These are phyloP conservation scores for Meiosimyza platycephala DNA, from an alignment of 2,888 invertebrate species.

Conservation along the genomic window DNA sequence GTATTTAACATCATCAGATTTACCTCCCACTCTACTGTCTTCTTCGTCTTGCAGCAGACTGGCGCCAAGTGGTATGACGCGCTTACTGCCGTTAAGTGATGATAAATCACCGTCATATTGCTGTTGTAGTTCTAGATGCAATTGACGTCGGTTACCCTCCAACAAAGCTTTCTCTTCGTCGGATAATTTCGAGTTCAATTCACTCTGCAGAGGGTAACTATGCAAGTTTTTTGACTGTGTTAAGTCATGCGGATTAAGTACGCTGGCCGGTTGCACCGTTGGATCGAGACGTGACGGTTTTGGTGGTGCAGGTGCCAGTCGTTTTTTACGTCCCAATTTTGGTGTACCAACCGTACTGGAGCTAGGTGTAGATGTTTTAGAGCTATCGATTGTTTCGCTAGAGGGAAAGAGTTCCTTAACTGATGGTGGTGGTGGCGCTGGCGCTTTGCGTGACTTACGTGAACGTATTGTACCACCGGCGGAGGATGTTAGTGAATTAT, in stretches of 20 bases:
- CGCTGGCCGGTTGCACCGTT: constrained; percentile 29
- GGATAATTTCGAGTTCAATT: constrained; percentile 57
- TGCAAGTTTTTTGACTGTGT: constrained; percentile 55
- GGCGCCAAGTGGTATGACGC: constrained; percentile 56
- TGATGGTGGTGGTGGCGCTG: constrained; percentile 54
- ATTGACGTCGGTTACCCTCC: constrained; percentile 53
- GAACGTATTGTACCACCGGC: constrained; percentile 55
- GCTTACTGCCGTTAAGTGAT: constrained; percentile 21
- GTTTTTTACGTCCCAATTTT: constrained; percentile 71
- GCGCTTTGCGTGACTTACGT: constrained; percentile 56
- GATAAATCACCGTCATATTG: constrained; percentile 37
- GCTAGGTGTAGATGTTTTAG: constrained; percentile 54
- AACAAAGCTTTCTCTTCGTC: constrained; percentile 61
- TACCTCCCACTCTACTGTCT: constrained; percentile 33
- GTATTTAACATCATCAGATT: constrained; percentile 48
- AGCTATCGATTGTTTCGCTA: constrained; percentile 44
- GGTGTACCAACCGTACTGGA: constrained; percentile 63
- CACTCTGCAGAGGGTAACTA: constrained; percentile 59
- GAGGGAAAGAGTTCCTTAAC: constrained; percentile 54
- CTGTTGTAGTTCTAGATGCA: constrained; percentile 17
- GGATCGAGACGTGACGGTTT: constrained; percentile 51
- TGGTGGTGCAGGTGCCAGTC: constrained; percentile 72
- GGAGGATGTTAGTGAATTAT: constrained; percentile 55
- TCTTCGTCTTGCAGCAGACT: constrained; percentile 51
- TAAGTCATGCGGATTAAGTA: constrained; percentile 10